Conservation (phyloP, 2,113 vertebrate genomes). For the Paracanthobrama guichenoti region DNA sequence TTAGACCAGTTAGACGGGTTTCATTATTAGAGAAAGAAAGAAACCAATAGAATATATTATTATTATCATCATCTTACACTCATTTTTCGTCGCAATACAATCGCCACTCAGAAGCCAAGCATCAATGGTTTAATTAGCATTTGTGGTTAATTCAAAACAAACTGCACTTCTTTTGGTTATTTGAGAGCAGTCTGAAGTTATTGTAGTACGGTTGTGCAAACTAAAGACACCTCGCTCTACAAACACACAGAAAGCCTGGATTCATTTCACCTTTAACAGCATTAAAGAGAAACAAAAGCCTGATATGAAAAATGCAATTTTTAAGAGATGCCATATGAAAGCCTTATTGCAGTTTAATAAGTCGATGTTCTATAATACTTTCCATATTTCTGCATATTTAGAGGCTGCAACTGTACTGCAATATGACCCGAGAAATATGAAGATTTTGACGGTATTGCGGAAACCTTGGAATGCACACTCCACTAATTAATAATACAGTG, state of each 20-base stretch:
- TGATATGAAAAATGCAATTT: slow-evolving; percentile 24
- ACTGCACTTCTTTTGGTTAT: background rate
- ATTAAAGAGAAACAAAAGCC: slow-evolving; percentile 27
- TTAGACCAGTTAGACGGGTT: background rate
- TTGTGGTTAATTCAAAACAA: background rate
- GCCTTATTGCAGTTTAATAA: slow-evolving; percentile 8
- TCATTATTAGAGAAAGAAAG: background rate
- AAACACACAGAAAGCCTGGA: background rate
- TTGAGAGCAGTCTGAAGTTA: background rate
- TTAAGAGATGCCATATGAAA: slow-evolving; percentile 1
- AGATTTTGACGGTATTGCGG: background rate
- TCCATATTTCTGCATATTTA: background rate
- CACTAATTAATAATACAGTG: background rate
- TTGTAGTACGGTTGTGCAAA: background rate
- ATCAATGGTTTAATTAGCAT: background rate
- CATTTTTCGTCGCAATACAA: background rate
- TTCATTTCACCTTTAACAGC: background rate
- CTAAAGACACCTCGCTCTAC: background rate
- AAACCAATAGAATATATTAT: background rate
- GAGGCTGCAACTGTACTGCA: background rate
- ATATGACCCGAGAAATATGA: slow-evolving; percentile 6
- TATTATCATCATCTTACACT: background rate
- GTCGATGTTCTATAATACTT: background rate
- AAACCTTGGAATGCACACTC: background rate
- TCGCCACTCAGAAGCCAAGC: background rate